Conservation (phyloP, 2,888 invertebrate species). For the Chrysolina americana region DNA sequence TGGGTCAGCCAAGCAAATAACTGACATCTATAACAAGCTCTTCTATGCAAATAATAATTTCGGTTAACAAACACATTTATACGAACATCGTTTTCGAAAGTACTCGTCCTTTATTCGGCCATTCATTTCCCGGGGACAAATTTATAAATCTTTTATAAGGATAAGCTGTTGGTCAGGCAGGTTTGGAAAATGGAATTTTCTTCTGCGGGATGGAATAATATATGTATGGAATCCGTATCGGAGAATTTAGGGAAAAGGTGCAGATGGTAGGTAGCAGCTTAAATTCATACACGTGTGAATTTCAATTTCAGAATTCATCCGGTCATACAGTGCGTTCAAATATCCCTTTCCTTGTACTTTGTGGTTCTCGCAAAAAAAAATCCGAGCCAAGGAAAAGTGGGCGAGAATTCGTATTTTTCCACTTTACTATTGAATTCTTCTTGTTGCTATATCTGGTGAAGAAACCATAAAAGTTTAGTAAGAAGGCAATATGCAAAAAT, state of each 20-base stretch:
- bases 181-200: neutral
- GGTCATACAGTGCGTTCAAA: too few species aligned
- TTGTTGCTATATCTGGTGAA: too few species aligned
- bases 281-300: too few species aligned
- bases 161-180: constrained; percentile 23
- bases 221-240: neutral
- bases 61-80: constrained; percentile 70
- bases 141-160: constrained; percentile 35
- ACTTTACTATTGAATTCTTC: too few species aligned
- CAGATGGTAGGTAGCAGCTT: too few species aligned
- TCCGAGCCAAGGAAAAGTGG: too few species aligned
- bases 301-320: too few species aligned
- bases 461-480: too few species aligned
- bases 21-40: constrained; percentile 66
- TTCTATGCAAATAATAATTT: constrained; percentile 71
- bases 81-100: constrained; percentile 38
- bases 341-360: too few species aligned
- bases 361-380: too few species aligned
- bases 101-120: constrained; percentile 42
- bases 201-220: neutral
- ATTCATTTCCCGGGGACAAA: constrained; percentile 42
- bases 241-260: neutral
- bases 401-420: too few species aligned
- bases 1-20: constrained; percentile 67
- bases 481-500: too few species aligned